Evolutionary conservation across 2,888 invertebrate genomes (phyloP), one percentile per base, ranked within the genome.

Genomic region (Eupithecia tripunctaria): DNA sequence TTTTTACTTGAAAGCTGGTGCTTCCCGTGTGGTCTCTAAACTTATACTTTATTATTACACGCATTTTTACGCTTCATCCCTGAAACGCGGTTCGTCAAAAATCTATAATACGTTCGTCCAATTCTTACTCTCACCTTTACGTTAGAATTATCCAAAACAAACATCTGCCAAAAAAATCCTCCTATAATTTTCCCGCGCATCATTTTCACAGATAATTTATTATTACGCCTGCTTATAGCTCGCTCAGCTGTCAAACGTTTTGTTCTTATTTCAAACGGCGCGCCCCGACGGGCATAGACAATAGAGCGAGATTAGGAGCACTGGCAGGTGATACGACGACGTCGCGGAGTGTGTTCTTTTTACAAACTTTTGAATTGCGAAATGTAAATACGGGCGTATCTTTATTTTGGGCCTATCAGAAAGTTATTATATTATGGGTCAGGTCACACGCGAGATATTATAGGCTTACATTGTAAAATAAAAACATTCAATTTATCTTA

Each of bases 181-280:
- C 73, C 68, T 71, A 76, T 76, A 65, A 76, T 75, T 78, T 78
- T 78, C 76, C 75, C 78, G 69, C 76, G 75, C 77, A 75, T 78
- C 76, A 78, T 75, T 78, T 79, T 72, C 76, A 74, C 78, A 79
- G 79, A 78, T 78, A 80, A 78, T 78, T 85, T 83, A 84, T 75
- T 78, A 85, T 86, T 85, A 86, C 79, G 83, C 82, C 82, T 78
- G 81, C 80, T 84, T 86, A 85, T 88, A 89, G 88, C 76, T 76
- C 76, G 83, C 84, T 86, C 79, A 87, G 88, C 81, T 81, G 88
- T 85, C 81, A 88, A 86, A 85, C 85, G 86, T 86, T 81, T 82
- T 83, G 84, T 86, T 85, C 83, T 84, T 83, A 82, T 84, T 85
- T 83, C 80, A 85, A 89, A 90, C 86, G 87, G 43, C 85, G 87